Evolutionary conservation across 2,797 vertebrate species (phyloP).

Genomic region (Enteromius afrohamiltoni): DNA sequence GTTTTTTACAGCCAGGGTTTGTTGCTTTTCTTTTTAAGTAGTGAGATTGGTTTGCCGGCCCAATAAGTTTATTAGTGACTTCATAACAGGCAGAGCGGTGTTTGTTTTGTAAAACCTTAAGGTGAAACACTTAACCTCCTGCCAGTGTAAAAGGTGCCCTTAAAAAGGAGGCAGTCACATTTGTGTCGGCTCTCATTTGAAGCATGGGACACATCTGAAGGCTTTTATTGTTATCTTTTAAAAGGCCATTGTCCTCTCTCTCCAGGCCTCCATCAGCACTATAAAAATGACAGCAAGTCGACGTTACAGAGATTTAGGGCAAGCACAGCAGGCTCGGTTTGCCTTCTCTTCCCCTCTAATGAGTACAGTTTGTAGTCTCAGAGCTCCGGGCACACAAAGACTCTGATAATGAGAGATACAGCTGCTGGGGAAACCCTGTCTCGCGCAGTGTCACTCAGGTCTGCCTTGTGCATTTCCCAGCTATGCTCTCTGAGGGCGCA

Average conservation of each 20-base stretch:
- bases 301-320: conserved; percentile 58
- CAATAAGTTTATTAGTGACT: conserved; percentile 12
- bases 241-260: conserved; percentile 55
- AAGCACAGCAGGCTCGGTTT: conserved; percentile 27
- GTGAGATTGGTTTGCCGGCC: neutral
- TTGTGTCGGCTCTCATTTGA: conserved; percentile 44
- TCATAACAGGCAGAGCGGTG: neutral
- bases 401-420: conserved; percentile 45
- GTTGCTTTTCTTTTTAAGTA: neutral
- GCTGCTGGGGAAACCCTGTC: conserved; percentile 32
- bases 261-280: conserved; percentile 40
- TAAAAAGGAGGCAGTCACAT: conserved; percentile 28
- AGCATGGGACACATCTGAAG: conserved; percentile 47
- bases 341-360: conserved; percentile 51
- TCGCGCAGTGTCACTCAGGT: conserved; percentile 33
- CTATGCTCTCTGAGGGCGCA: conserved; percentile 16
- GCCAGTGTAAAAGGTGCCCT: conserved; percentile 34
- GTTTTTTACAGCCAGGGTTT: neutral
- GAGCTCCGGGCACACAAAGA: conserved; percentile 34
- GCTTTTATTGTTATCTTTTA: conserved; percentile 59
- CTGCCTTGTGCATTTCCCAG: neutral
- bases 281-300: conserved; percentile 43
- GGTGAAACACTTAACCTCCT: conserved; percentile 29
- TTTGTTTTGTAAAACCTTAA: conserved; percentile 28
- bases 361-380: conserved; percentile 50